Conservation (phyloP, 2,888 invertebrate genomes). For the Hirtodrosophila alboralis region DNA sequence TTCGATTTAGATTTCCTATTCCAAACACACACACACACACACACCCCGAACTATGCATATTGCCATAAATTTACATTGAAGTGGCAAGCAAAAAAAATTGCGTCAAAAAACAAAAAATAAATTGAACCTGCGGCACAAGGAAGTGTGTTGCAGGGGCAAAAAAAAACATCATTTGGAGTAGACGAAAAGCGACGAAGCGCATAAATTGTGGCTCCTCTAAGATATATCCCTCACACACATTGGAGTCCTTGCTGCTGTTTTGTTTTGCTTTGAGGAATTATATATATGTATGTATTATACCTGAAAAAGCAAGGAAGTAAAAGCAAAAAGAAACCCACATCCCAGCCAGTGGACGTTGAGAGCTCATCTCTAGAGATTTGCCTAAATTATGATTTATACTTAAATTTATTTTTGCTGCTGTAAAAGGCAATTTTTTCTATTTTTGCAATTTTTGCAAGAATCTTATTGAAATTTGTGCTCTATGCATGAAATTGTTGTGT, state of each 20-base stretch:
- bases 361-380: constrained; percentile 77
- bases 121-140: constrained; percentile 53
- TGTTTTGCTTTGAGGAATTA: constrained; percentile 74
- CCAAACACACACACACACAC: constrained; percentile 1
- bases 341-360: constrained; percentile 51
- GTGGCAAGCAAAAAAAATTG: constrained; percentile 47
- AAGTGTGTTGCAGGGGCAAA: constrained; percentile 10
- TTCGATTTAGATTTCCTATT: constrained; percentile 1
- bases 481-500: constrained; percentile 40
- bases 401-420: constrained; percentile 48
- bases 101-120: constrained; percentile 66
- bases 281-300: constrained; percentile 35
- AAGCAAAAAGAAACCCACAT: constrained; percentile 31
- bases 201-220: constrained; percentile 66
- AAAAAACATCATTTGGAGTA: constrained; percentile 68
- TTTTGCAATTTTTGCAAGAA: constrained; percentile 30
- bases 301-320: constrained; percentile 25
- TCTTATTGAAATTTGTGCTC: constrained; percentile 44
- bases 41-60: constrained; percentile 41
- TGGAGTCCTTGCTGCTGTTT: constrained; percentile 47
- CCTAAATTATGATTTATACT: constrained; percentile 77
- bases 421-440: constrained; percentile 31
- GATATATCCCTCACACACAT: constrained; percentile 28
- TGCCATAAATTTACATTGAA: constrained; percentile 54
- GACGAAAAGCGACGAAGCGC: constrained; percentile 75